These are phyloP conservation scores for Lanius ludovicianus DNA, from an alignment of 2,113 vertebrate genomes.

Conservation along the genomic window DNA sequence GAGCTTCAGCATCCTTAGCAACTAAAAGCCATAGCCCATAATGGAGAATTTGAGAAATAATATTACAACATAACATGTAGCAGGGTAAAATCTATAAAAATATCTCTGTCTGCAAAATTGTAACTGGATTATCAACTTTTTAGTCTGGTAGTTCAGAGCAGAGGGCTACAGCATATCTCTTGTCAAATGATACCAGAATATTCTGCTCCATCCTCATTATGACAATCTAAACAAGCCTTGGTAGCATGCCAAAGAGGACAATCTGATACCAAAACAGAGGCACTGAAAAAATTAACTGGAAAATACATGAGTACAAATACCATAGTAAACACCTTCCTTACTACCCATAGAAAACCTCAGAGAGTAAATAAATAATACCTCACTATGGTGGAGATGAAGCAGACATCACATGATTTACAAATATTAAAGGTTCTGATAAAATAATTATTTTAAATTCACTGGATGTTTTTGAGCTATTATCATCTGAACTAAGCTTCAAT, in stretches of 20 bases:
- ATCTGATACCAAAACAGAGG: not conserved
- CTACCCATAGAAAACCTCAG: not conserved
- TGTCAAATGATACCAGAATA: not conserved
- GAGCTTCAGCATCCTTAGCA: not conserved
- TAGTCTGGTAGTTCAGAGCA: not conserved
- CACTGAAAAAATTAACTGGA: not conserved
- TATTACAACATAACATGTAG: not conserved
- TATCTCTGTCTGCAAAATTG: not conserved
- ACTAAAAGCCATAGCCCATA: not conserved
- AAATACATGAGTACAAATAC: not conserved
- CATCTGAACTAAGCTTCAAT: not conserved
- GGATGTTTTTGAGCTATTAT: not conserved
- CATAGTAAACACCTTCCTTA: not conserved
- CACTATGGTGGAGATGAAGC: not conserved
- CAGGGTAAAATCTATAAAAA: not conserved
- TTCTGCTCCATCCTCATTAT: not conserved
- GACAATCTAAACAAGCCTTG: not conserved
- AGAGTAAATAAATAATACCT: not conserved
- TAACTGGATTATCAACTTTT: not conserved
- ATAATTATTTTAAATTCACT: not conserved
- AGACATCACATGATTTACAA: not conserved
- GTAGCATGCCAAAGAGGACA: not conserved
- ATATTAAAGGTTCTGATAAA: not conserved
- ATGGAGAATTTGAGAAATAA: not conserved
- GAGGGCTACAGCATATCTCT: not conserved